A percentile compares a stretch with the other conserved stretches of the same genome.
phyloP scores from a whole-genome alignment of 1,140 invertebrate species.

The Leptoteleia sp. region DNA sequence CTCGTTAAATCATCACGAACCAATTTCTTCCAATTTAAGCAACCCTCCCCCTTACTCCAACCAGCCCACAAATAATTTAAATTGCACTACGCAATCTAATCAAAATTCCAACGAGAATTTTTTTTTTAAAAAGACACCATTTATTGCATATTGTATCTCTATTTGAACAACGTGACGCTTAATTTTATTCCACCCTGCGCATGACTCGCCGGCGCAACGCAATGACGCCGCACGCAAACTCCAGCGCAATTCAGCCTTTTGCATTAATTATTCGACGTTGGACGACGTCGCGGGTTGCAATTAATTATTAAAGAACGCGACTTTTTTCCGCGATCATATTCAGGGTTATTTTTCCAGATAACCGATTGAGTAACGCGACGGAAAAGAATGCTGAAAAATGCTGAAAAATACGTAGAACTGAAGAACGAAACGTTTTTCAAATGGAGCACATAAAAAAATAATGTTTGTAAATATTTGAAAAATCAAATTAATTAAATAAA shows the following conservation, averaged over 20 bases:
- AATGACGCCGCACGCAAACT: constrained; percentile 27
- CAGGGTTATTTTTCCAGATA: constrained; percentile 11
- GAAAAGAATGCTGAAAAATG: too few species aligned
- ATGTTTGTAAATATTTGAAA: too few species aligned
- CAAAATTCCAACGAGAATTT: constrained; percentile 51
- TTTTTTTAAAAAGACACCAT: constrained; percentile 29
- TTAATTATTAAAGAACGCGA: constrained; percentile 14
- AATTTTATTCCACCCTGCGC: constrained; percentile 18
- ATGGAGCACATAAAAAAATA: too few species aligned
- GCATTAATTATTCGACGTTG: constrained; percentile 55
- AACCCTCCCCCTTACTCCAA: background rate
- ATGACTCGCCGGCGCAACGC: constrained; percentile 35
- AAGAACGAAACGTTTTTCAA: too few species aligned
- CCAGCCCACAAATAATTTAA: constrained; percentile 21
- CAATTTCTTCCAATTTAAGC: background rate
- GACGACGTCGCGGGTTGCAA: background rate
- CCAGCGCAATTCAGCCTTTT: constrained; percentile 8
- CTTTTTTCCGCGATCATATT: constrained; percentile 14
- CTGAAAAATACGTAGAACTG: too few species aligned
- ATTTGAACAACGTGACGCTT: constrained; percentile 37
- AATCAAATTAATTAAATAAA: too few species aligned
- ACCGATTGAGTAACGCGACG: constrained; percentile 30
- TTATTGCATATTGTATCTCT: constrained; percentile 26
- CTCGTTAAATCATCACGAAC: background rate
- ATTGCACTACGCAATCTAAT: constrained; percentile 47